Conservation (phyloP, 2,113 vertebrate genomes). For the Promerops cafer region DNA sequence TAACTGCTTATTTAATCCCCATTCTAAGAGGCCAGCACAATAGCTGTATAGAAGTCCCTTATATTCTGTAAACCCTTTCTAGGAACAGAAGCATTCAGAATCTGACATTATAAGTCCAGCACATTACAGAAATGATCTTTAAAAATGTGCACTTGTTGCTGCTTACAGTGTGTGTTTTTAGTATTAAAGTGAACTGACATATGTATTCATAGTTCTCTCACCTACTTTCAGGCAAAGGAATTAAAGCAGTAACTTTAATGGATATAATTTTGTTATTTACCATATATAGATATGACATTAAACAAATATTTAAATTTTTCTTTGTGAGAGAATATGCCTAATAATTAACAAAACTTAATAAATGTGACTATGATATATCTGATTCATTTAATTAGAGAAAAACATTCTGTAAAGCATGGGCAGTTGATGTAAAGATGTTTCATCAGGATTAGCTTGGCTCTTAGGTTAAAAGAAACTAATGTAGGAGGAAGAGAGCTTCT, state of each 20-base stretch:
- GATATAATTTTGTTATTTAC: slow-evolving; percentile 5
- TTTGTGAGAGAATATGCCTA: slow-evolving; percentile 4
- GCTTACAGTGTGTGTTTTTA: background rate
- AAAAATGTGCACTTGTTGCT: background rate
- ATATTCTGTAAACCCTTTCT: background rate
- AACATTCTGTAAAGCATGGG: slow-evolving; percentile 17
- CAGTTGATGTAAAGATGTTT: slow-evolving; percentile 17
- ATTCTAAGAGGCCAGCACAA: background rate
- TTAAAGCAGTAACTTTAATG: slow-evolving; percentile 6
- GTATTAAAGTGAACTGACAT: background rate
- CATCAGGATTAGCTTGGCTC: background rate
- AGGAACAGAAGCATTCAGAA: background rate
- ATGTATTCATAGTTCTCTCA: slow-evolving; percentile 2
- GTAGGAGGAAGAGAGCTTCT: slow-evolving; percentile 10
- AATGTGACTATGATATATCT: slow-evolving; percentile 27
- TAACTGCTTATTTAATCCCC: background rate
- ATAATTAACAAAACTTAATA: slow-evolving; percentile 41
- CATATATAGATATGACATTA: background rate
- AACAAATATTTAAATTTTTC: slow-evolving; percentile 28
- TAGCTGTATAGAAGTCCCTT: background rate
- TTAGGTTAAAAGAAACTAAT: slow-evolving; percentile 5
- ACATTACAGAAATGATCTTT: background rate
- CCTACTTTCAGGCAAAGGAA: slow-evolving; percentile 24
- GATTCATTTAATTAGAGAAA: slow-evolving; percentile 35
- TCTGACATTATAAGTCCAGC: background rate